Conservation (phyloP, 2,113 vertebrate species). For the Salminus brasiliensis region DNA sequence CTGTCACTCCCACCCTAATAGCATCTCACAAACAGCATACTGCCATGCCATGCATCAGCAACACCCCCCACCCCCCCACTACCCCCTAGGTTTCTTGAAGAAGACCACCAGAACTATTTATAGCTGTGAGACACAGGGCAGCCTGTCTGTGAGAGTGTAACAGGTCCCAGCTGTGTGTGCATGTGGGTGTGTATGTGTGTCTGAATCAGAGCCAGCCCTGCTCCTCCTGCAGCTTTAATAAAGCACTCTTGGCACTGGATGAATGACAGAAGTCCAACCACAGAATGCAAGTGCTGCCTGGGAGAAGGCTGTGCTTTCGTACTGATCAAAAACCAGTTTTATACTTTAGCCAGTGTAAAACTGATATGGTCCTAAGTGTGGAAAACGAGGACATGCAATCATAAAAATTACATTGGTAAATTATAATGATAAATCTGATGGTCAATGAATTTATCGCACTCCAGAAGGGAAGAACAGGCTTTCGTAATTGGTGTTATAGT, state of each 20-base stretch:
- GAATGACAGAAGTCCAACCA: conserved; percentile 90
- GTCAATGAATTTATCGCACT: no score
- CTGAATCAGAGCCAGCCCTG: conserved; percentile 94
- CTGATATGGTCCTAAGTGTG: no score
- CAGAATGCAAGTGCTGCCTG: conserved; percentile 63
- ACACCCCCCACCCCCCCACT: background rate
- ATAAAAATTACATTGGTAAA: no score
- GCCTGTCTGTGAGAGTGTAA: conserved; percentile 95
- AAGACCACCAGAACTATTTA: conserved; percentile 90
- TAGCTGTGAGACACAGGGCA: conserved; percentile 85
- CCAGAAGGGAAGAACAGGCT: no score
- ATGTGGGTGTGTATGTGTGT: conserved; percentile 75
- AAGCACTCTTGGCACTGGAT: conserved; percentile 97
- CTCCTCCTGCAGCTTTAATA: conserved; percentile 78
- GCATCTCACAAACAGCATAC: no score
- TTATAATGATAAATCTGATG: no score
- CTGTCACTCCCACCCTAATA: no score
- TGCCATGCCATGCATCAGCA: no score
- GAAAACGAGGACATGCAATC: no score
- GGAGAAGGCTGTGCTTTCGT: no score
- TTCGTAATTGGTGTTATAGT: no score
- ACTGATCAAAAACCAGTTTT: conserved; percentile 67
- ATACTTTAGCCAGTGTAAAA: conserved; percentile 56
- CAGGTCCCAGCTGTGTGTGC: conserved; percentile 89
- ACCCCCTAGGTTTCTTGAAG: conserved; percentile 30